Evolutionary conservation across 1,140 invertebrate genomes (phyloP).

Genomic region (Myzus persicae): DNA sequence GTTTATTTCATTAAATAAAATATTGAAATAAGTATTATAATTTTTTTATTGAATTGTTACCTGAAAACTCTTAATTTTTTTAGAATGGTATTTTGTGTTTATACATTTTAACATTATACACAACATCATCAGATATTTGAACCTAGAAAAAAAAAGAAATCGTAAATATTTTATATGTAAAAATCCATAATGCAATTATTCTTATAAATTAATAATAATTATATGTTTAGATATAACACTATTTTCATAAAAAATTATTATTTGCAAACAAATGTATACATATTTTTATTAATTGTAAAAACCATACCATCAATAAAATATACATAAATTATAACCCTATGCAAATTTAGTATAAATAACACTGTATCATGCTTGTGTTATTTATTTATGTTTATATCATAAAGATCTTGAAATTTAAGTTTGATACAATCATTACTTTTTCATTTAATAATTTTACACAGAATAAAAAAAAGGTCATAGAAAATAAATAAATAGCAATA

Average conservation of each 20-base stretch:
- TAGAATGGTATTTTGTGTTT: background rate
- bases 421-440: background rate
- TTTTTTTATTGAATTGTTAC: background rate
- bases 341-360: background rate
- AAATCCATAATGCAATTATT: background rate
- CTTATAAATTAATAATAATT: background rate
- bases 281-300: background rate
- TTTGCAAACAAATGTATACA: background rate
- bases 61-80: background rate
- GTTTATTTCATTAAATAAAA: conserved; percentile 46
- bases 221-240: background rate
- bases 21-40: conserved; percentile 30
- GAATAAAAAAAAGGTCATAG: background rate
- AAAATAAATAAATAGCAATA: background rate
- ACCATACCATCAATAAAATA: background rate
- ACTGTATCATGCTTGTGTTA: background rate
- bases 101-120: background rate
- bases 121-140: background rate
- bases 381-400: no score
- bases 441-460: background rate
- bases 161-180: background rate
- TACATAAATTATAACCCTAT: background rate
- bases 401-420: background rate
- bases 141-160: conserved; percentile 49
- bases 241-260: background rate